Percentiles rank a stretch among this genome's conserved stretches.
Evolutionary conservation across 2,888 invertebrate genomes (phyloP).

Genomic region (Clistopyga incitator): DNA sequence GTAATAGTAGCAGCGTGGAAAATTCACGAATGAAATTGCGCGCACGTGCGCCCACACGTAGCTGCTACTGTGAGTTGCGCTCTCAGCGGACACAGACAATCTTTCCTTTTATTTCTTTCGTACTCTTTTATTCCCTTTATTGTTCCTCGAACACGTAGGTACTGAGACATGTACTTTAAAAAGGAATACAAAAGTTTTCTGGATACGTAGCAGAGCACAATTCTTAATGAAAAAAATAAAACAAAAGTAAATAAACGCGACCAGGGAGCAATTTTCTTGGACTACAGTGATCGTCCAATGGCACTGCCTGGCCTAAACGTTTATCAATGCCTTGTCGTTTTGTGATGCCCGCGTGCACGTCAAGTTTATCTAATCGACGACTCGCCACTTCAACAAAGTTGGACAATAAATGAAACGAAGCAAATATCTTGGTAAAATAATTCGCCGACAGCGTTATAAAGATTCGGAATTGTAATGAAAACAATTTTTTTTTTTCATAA

Average conservation of each 20-base stretch:
- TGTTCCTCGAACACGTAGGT: not conserved
- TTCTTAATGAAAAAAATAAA: not conserved
- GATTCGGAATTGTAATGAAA: no score
- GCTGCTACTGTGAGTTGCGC: not conserved
- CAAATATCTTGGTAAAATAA: not conserved
- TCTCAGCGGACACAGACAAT: constrained; percentile 9
- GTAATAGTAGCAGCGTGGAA: constrained; percentile 39
- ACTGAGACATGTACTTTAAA: not conserved
- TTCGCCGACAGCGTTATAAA: not conserved
- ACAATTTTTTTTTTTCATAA: no score
- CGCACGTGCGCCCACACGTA: constrained; percentile 53
- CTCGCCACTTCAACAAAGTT: constrained; percentile 11
- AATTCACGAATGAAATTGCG: constrained; percentile 58
- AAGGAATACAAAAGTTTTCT: not conserved
- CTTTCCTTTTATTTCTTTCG: not conserved
- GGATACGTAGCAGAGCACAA: not conserved
- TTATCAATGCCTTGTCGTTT: constrained; percentile 21
- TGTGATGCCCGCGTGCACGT: constrained; percentile 24
- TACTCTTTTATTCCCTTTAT: not conserved
- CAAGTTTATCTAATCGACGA: constrained; percentile 55
- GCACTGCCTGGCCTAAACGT: constrained; percentile 10
- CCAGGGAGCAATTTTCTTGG: not conserved
- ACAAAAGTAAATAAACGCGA: not conserved
- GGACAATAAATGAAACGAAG: not conserved
- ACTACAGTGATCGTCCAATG: constrained; percentile 31